Evolutionary conservation across 1,140 invertebrate genomes (phyloP), one percentile per base, ranked within the genome.

Genomic region (Diabrotica virgifera): DNA sequence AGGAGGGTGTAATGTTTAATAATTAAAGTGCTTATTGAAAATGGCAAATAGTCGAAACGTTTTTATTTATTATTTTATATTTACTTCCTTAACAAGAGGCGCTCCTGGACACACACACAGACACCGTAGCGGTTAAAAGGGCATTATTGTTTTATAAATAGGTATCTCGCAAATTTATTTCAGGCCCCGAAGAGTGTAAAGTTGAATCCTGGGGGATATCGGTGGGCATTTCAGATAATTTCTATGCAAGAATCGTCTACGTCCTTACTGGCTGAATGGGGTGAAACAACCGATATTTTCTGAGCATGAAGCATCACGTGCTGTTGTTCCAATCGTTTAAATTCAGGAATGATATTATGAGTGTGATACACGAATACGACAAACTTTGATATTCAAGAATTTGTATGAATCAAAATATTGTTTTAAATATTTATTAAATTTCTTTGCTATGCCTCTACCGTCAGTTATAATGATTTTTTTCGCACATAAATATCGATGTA

Each of bases 61-160:
- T n/a, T n/a, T n/a, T n/a, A n/a, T n/a, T n/a, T n/a, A n/a, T n/a
- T n/a, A n/a, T n/a, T n/a, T n/a, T n/a, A n/a, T n/a, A n/a, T n/a
- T n/a, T 46, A 6, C 8, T 46, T 10, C 8, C n/a, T 10, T 46
- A 10, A 4, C 2, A 8, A 3, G 40, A 10, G n/a, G 40, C 40
- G 40, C 40, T n/a, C 40, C 40, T 46, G 40, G 5, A 46, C 40
- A 46, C 4, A 5, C 4, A 5, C n/a, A 67, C 64, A 65, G 66
- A 67, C 66, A 61, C 64, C 67, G 66, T 64, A 68, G 69, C 56
- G 69, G 69, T 70, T 70, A 70, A 70, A 70, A 70, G 69, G 69
- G 66, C 69, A 67, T 70, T 67, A 70, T 70, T 70, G 67, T 70
- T 70, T 70, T 70, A 70, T 70, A 70, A 70, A 70, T 70, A 70